phyloP scores from a whole-genome alignment of 53 echinoderm and acorn worm species.

The Paracentrotus lividus region DNA sequence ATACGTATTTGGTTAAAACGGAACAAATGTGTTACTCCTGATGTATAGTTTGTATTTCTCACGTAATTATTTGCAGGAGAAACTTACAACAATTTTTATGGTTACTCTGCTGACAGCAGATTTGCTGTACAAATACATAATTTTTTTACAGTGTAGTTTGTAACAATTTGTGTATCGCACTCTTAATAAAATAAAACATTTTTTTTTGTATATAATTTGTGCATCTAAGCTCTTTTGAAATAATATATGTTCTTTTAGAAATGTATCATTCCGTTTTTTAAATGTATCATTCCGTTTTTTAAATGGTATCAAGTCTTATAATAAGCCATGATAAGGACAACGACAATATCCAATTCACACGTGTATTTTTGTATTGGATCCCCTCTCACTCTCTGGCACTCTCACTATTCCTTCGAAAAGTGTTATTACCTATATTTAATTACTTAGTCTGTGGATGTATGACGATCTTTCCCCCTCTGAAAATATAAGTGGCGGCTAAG shows the following conservation, averaged over 20 bases:
- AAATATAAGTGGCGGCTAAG: not conserved
- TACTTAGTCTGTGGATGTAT: not conserved
- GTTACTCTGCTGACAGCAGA: too few relatives aligned
- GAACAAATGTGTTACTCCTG: too few relatives aligned
- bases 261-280: not conserved
- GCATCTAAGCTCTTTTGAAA: too few relatives aligned
- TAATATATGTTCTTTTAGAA: not conserved
- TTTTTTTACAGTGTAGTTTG: too few relatives aligned
- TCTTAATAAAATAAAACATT: too few relatives aligned
- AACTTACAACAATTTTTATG: too few relatives aligned
- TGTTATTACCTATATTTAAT: constrained; percentile 29
- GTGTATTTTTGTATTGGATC: not conserved
- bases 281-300: not conserved
- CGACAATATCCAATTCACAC: not conserved
- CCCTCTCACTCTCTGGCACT: not conserved
- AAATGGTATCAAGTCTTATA: not conserved
- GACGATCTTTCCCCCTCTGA: not conserved
- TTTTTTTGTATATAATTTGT: too few relatives aligned
- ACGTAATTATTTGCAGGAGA: too few relatives aligned
- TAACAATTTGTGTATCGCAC: too few relatives aligned
- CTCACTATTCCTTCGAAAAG: not conserved
- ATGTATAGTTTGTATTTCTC: too few relatives aligned
- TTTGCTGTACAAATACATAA: too few relatives aligned
- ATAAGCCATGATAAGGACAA: not conserved
- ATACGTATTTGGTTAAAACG: too few relatives aligned